Conservation (phyloP, 2,888 invertebrate species). For the Drosophila paracracens region DNA sequence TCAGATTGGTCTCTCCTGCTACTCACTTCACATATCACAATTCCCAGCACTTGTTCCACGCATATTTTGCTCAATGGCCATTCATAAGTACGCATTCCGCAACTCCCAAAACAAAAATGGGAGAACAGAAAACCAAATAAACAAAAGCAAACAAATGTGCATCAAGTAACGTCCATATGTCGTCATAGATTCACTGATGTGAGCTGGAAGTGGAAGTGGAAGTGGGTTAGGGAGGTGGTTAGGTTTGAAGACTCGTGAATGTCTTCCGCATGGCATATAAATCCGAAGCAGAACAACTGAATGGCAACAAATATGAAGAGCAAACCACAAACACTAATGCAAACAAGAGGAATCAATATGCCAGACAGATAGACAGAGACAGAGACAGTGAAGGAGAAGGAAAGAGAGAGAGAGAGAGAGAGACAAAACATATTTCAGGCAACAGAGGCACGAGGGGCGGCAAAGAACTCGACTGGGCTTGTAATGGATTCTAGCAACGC, state of each 20-base stretch:
- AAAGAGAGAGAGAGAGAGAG: conserved; percentile 13
- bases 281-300: conserved; percentile 58
- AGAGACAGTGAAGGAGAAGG: not conserved
- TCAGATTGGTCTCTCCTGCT: not conserved
- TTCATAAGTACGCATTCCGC: conserved; percentile 48
- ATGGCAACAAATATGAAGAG: conserved; percentile 71
- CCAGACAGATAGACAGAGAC: conserved; percentile 25
- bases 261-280: conserved; percentile 49
- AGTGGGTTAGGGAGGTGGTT: conserved; percentile 1
- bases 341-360: conserved; percentile 76
- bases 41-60: conserved; percentile 63
- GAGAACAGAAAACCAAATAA: conserved; percentile 58
- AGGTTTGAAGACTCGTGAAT: conserved; percentile 36
- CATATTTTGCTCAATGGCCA: conserved; percentile 72
- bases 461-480: conserved; percentile 6
- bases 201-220: not conserved
- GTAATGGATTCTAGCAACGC: conserved; percentile 26
- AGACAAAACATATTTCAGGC: conserved; percentile 28
- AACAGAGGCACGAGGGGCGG: not conserved
- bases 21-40: conserved; percentile 39
- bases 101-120: not conserved
- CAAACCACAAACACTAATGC: conserved; percentile 76
- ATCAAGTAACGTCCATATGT: conserved; percentile 70
- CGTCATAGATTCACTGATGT: conserved; percentile 31
- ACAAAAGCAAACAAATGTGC: conserved; percentile 73